Evolutionary conservation across 2,797 vertebrate species (phyloP).

Genomic region (Paedocypris micromegethes): DNA sequence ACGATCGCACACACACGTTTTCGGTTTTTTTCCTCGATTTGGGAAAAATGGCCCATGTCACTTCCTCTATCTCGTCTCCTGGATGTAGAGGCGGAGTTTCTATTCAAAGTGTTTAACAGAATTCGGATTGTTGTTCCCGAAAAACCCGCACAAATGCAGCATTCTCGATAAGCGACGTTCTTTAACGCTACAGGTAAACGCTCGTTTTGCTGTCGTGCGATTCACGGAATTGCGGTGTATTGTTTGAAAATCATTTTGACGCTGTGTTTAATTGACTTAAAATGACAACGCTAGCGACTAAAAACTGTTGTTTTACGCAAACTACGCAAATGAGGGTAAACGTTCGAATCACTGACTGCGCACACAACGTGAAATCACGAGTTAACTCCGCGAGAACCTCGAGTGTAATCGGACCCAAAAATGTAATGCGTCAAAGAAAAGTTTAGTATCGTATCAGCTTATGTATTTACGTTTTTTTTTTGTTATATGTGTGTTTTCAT

Average conservation of each 20-base stretch:
- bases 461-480: too few species aligned
- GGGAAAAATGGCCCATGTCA: not conserved
- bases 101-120: conserved; percentile 25
- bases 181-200: conserved; percentile 6
- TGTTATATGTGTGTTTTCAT: not conserved
- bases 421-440: not conserved
- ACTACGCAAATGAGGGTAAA: too few species aligned
- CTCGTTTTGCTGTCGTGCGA: not conserved
- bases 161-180: not conserved
- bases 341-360: not conserved
- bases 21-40: not conserved
- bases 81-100: conserved; percentile 29
- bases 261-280: too few species aligned
- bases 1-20: not conserved
- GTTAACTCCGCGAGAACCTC: conserved; percentile 22
- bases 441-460: too few species aligned
- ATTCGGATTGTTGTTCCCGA: not conserved
- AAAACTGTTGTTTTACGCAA: too few species aligned
- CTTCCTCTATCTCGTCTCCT: conserved; percentile 4
- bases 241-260: too few species aligned
- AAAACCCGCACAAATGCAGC: conserved; percentile 1
- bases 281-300: too few species aligned
- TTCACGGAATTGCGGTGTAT: too few species aligned
- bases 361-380: conserved; percentile 44
- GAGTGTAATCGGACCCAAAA: conserved; percentile 2